A percentile compares a stretch with the other conserved stretches of the same genome.
Conservation (phyloP, 1,140 invertebrate genomes). For the Drosophila navojoa region DNA sequence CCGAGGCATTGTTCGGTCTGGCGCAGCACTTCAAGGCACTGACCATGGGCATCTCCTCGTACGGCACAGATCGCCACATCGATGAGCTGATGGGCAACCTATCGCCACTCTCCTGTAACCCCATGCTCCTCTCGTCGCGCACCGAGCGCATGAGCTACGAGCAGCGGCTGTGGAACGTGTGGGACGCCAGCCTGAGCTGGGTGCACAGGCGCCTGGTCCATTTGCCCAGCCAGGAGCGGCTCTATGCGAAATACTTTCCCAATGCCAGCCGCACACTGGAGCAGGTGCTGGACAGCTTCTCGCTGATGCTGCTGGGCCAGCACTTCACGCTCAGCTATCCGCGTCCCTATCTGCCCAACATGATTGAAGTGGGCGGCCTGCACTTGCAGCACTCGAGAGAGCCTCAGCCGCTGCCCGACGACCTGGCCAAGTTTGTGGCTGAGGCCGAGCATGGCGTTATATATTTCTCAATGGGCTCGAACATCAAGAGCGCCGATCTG, state of each 20-base stretch:
- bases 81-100: slow-evolving; percentile 73
- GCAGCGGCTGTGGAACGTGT: slow-evolving; percentile 83
- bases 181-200: slow-evolving; percentile 42
- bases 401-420: slow-evolving; percentile 79
- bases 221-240: slow-evolving; percentile 69
- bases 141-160: slow-evolving; percentile 83
- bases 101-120: slow-evolving; percentile 78
- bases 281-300: slow-evolving; percentile 81
- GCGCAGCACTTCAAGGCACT: slow-evolving; percentile 71
- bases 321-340: slow-evolving; percentile 85
- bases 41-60: slow-evolving; percentile 72
- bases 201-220: slow-evolving; percentile 50
- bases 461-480: slow-evolving; percentile 89
- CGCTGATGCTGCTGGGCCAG: slow-evolving; percentile 86
- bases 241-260: slow-evolving; percentile 83
- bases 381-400: slow-evolving; percentile 84
- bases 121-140: slow-evolving; percentile 66
- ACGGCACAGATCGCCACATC: slow-evolving; percentile 69
- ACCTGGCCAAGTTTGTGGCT: slow-evolving; percentile 85
- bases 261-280: slow-evolving; percentile 35
- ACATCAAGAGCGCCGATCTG: slow-evolving; percentile 85
- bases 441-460: slow-evolving; percentile 86
- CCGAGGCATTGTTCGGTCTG: slow-evolving; percentile 71
- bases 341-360: slow-evolving; percentile 85
- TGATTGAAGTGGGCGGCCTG: slow-evolving; percentile 85